Evolutionary conservation across 2,888 invertebrate species (phyloP), one percentile per base, ranked within the genome.

Genomic region (Resseliella maxima): DNA sequence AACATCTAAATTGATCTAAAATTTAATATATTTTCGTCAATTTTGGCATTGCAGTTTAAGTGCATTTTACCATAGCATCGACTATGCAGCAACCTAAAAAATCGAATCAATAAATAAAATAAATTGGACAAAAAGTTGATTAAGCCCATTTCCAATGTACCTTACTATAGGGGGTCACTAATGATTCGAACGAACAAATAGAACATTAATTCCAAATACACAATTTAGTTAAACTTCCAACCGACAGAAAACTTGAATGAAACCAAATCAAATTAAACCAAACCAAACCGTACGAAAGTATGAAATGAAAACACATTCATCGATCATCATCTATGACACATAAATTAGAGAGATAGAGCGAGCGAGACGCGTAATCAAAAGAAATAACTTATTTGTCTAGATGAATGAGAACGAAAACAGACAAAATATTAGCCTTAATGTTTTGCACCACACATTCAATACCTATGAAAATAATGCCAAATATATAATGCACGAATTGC

Each of bases 91-190:
- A 72, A 72, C 72, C 72, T 72, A 72, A 31, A 50, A 3, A 31
- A 35, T 72, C 72, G 72, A 72, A 31, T 31, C 31, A 35, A 12
- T 72, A 2, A 8, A 50, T 21, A 21, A 72, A 72, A 15, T 15
- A 31, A 72, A 72, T 35, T 72, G 72, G 72, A 72, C 72, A 35
- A 72, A 72, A 72, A 72, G 72, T 12, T 72, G 72, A 72, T 72
- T 72, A 72, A 72, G 72, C 72, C 72, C 88, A 88, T 88, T 88
- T 88, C 88, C 88, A 88, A 88, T 88, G 88, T 88, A 88, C 88
- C 88, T 88, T 89, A 88, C 88, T 88, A 88, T 88, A 87, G 87
- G 87, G 87, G 87, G 85, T 85, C 12, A 85, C 87, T 64, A 87
- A 87, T 72, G 72, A 72, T 12, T 72, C 31, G 72, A 72, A 72